Percentiles rank a stretch among this genome's conserved stretches.
Evolutionary conservation across 2,888 invertebrate genomes (phyloP).

Genomic region (Mythimna albipuncta): DNA sequence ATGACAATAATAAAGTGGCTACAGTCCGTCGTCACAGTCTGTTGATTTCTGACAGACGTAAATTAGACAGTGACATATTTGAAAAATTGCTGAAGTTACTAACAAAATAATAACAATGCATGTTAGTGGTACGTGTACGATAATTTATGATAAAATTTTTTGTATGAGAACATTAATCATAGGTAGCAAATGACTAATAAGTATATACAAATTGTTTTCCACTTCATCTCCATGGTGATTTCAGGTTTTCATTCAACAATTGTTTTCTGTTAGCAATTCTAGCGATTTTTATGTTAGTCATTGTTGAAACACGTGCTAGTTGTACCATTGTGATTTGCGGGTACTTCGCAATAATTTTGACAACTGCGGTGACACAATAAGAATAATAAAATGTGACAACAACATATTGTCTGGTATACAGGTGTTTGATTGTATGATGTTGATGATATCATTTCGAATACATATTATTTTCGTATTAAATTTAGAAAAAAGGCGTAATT

Average conservation of each 20-base stretch:
- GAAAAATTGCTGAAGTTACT: background rate
- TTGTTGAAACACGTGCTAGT: conserved; percentile 39
- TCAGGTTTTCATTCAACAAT: conserved; percentile 10
- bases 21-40: background rate
- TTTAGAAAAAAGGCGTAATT: background rate
- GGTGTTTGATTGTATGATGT: background rate
- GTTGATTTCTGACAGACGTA: background rate
- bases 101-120: background rate
- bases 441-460: background rate
- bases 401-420: background rate
- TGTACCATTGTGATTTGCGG: conserved; percentile 4
- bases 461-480: conserved; percentile 4
- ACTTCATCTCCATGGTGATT: conserved; percentile 7
- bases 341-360: conserved; percentile 26
- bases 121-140: background rate
- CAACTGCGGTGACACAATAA: conserved; percentile 5
- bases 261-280: conserved; percentile 11
- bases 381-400: background rate
- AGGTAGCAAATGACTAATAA: conserved; percentile 1
- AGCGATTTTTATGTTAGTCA: conserved; percentile 2
- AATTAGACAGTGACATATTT: background rate
- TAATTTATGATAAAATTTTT: conserved; percentile 7
- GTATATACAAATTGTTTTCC: conserved; percentile 5
- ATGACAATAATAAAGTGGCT: too few relatives aligned
- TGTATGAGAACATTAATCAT: conserved; percentile 35